phyloP scores from a whole-genome alignment of 2,113 vertebrate genomes.

The Brachypodius melanocephalos region DNA sequence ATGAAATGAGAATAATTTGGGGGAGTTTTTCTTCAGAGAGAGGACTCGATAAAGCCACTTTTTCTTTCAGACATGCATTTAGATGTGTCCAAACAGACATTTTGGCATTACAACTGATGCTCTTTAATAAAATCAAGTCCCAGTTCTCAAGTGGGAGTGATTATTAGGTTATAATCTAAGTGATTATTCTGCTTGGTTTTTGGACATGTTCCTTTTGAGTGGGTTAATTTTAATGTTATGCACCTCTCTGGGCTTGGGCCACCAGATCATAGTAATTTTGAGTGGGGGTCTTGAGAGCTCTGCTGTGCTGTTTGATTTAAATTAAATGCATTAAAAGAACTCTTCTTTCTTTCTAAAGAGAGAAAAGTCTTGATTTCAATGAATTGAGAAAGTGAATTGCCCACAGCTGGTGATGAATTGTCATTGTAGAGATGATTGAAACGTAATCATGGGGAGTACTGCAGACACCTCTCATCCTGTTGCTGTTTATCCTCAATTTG shows the following conservation, averaged over 20 bases:
- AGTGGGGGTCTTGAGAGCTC: neutral
- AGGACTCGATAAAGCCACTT: neutral
- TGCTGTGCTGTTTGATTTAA: neutral
- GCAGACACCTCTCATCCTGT: neutral
- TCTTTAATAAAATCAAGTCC: neutral
- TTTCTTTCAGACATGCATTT: neutral
- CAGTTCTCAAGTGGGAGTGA: neutral
- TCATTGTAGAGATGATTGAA: neutral
- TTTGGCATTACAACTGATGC: neutral
- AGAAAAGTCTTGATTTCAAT: neutral
- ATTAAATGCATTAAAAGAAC: neutral
- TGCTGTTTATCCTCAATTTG: neutral
- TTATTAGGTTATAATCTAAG: too few relatives aligned
- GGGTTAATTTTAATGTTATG: neutral
- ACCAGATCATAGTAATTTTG: neutral
- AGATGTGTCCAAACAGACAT: neutral
- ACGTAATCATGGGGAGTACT: neutral
- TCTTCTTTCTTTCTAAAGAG: neutral
- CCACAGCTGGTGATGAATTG: neutral
- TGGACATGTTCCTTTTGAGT: neutral
- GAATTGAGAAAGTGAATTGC: neutral
- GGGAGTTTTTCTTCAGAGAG: neutral
- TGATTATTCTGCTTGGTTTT: neutral
- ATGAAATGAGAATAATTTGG: neutral
- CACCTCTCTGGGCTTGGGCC: neutral